Conservation (phyloP, 1,140 invertebrate genomes). For the Drosophila ohnishii region DNA sequence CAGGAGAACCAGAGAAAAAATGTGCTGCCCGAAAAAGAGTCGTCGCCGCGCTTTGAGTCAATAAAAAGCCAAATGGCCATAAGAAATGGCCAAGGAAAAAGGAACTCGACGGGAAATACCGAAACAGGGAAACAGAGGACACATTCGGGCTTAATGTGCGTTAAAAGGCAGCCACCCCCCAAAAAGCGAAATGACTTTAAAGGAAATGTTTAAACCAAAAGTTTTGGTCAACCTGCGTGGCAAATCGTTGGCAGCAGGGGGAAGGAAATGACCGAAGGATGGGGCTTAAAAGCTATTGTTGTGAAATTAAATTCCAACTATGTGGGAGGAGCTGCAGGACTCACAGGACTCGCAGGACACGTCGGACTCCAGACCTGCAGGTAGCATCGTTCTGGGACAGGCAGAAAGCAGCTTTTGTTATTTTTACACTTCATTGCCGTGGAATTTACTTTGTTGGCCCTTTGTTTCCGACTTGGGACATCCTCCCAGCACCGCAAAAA, state of each 20-base stretch:
- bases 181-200: constrained; percentile 40
- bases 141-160: constrained; percentile 61
- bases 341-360: constrained; percentile 9
- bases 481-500: constrained; percentile 38
- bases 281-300: constrained; percentile 52
- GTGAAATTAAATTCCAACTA: constrained; percentile 65
- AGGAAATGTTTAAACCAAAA: constrained; percentile 60
- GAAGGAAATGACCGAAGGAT: neutral
- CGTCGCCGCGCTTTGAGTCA: constrained; percentile 39
- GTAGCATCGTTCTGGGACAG: constrained; percentile 15
- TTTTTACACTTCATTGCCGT: constrained; percentile 67
- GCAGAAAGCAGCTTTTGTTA: constrained; percentile 63
- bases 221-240: constrained; percentile 52
- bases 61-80: constrained; percentile 63
- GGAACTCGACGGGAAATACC: constrained; percentile 35
- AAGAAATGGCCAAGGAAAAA: constrained; percentile 47
- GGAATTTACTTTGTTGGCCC: constrained; percentile 64
- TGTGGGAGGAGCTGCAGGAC: constrained; percentile 35
- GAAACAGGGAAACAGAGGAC: constrained; percentile 26
- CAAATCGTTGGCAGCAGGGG: neutral
- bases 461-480: constrained; percentile 55
- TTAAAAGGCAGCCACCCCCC: constrained; percentile 46
- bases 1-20: constrained; percentile 16
- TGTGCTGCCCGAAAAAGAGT: constrained; percentile 20
- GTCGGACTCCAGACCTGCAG: constrained; percentile 7